Evolutionary conservation across 2,113 vertebrate genomes (phyloP), one percentile per base, ranked within the genome.

Genomic region (Festucalex cinctus): DNA sequence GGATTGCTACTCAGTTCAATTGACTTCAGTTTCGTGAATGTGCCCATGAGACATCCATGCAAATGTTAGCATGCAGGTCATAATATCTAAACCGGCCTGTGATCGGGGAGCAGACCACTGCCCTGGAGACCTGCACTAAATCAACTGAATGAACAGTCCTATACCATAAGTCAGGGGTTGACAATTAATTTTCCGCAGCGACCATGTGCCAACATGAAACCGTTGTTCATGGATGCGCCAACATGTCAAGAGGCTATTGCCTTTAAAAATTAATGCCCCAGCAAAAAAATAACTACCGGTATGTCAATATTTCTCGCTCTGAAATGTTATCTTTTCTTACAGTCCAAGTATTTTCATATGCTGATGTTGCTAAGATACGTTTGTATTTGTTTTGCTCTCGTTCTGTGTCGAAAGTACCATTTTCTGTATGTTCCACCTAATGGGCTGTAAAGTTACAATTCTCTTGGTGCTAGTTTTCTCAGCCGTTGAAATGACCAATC

Each of bases 401-500:
- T 73, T 64, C 73, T 61, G 72, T 57, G 69, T 69, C 71, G 73
- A 71, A 82, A 76, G 76, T 67, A 48, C 68, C 53, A 63, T 66
- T 78, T 64, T 67, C 44, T 76, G 57, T 70, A 26, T 53, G 63
- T 60, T 66, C 77, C 66, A 51, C 49, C 70, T 63, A 63, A 70
- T 68, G 68, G 64, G 63, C 62, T 75, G 58, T 60, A 66, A 39
- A 70, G 60, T 73, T 69, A 69, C 14, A 56, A 48, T 71, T 65
- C 74, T 87, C 48, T 57, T 67, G 75, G 70, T 61, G 43, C 63
- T 74, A 43, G 64, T 69, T 80, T 80, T 69, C 66, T 77, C 59
- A 62, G 79, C 73, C 63, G 73, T 49, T 73, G 69, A 78, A 81
- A 71, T 65, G 73, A 85, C 63, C 62, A 44, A 73, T 67, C 72